Evolutionary conservation across 2,888 invertebrate genomes (phyloP), one percentile per base, ranked within the genome.

Genomic region (Caenorhabditis sp.): DNA sequence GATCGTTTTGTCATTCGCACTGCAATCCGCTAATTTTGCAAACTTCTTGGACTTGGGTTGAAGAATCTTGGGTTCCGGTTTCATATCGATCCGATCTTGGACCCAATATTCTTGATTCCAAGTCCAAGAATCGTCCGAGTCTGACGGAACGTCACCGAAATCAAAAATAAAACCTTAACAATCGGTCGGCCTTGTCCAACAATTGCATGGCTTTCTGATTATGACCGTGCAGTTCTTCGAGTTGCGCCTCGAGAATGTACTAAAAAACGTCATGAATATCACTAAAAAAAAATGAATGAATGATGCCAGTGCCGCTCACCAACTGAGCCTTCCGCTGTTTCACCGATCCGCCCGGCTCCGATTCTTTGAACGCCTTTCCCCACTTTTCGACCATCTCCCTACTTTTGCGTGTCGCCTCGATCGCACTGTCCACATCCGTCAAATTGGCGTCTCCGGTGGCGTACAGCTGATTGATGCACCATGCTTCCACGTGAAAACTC

Each of bases 401-500:
- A 1, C 63, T 58, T 13, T 3, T 30, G 20, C 59, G n/a, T 7
- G 24, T 15, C 11, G 26, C 9, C 24, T 46, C 13, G 13, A 75
- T 17, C 8, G 63, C 76, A 13, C 22, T 24, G 32, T 63, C 63
- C n/a, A 76, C 13, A 7, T 76, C 76, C 3, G 3, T 1, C 30
- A 0, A 11, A 1, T 30, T 58, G 15, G 46, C 70, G 11, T 6
- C 17, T 17, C 53, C 76, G 5, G 39, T 45, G n/a, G 37, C 9
- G 26, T 22, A 76, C 5, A 76, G 41, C 13, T 65, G 68, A 22
- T 41, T 55, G 2, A 63, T 30, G 20, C 70, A 70, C 76, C 76
- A 76, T n/a, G 76, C 76, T 41, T 70, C 52, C 4, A 76, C 76
- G 37, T 76, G 76, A 15, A 26, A 52, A 5, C 70, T 70, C 15